A percentile compares a stretch with the other conserved stretches of the same genome.
These are phyloP conservation scores for Phrynocephalus versicolor DNA, from an alignment of 2,113 vertebrate species.

Conservation along the genomic window DNA sequence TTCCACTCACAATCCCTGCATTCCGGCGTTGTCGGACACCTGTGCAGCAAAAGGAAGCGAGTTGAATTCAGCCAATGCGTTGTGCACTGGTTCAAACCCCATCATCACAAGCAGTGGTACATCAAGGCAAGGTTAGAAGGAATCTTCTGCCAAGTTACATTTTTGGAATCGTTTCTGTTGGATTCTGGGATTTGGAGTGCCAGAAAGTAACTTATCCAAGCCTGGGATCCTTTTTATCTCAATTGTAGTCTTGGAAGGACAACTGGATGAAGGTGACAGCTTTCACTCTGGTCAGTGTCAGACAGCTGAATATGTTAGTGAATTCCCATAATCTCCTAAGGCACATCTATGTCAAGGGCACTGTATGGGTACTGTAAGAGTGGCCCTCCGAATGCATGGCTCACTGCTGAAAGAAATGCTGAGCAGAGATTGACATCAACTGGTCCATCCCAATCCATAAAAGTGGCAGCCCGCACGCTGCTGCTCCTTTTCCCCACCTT, in stretches of 20 bases:
- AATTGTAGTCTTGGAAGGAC: background rate
- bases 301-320: background rate
- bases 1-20: constrained; percentile 22
- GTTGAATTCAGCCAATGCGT: background rate
- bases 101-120: background rate
- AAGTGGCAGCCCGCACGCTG: too few species aligned
- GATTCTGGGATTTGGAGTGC: background rate
- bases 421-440: too few species aligned
- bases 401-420: too few species aligned
- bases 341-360: too few species aligned
- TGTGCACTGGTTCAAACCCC: background rate
- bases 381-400: background rate
- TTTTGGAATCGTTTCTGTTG: background rate
- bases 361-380: background rate
- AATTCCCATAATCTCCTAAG: background rate
- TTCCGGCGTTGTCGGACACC: constrained; percentile 6
- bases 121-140: background rate
- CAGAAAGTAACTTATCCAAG: background rate
- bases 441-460: too few species aligned
- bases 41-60: background rate
- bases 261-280: background rate
- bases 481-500: too few species aligned
- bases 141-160: background rate
- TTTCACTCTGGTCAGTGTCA: background rate
- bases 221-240: background rate